Evolutionary conservation across 2,113 vertebrate species (phyloP).

Genomic region (Cephalopterus ornatus): DNA sequence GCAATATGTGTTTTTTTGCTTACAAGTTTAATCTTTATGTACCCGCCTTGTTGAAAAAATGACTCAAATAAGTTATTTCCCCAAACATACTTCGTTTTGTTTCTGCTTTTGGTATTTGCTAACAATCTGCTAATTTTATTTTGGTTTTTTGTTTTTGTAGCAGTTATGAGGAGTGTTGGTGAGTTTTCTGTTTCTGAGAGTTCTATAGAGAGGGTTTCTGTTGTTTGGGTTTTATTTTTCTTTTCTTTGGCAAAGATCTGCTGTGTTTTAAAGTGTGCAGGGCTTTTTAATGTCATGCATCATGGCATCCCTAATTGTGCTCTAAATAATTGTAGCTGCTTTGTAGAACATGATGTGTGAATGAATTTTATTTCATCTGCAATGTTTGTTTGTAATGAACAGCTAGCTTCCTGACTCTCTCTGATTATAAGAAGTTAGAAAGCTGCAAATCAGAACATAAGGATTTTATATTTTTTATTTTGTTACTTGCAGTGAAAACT

Average conservation of each 20-base stretch:
- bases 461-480: neutral
- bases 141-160: constrained; percentile 84
- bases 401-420: constrained; percentile 42
- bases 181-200: constrained; percentile 84
- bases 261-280: constrained; percentile 15
- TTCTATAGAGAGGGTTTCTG: constrained; percentile 64
- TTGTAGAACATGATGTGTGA: neutral
- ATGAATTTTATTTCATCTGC: constrained; percentile 65
- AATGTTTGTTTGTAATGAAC: constrained; percentile 72
- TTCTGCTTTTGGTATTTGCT: constrained; percentile 71
- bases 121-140: constrained; percentile 76
- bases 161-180: constrained; percentile 97
- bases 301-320: constrained; percentile 26
- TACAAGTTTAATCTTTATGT: neutral
- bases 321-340: constrained; percentile 23
- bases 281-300: constrained; percentile 46
- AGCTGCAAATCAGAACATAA: neutral
- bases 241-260: constrained; percentile 50
- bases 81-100: constrained; percentile 57
- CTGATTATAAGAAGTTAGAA: neutral
- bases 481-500: neutral
- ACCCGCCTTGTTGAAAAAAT: neutral
- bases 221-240: constrained; percentile 41
- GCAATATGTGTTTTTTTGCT: neutral
- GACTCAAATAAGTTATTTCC: constrained; percentile 18